phyloP scores from a whole-genome alignment of 2,888 invertebrate species.

The Cerceris rybyensis region DNA sequence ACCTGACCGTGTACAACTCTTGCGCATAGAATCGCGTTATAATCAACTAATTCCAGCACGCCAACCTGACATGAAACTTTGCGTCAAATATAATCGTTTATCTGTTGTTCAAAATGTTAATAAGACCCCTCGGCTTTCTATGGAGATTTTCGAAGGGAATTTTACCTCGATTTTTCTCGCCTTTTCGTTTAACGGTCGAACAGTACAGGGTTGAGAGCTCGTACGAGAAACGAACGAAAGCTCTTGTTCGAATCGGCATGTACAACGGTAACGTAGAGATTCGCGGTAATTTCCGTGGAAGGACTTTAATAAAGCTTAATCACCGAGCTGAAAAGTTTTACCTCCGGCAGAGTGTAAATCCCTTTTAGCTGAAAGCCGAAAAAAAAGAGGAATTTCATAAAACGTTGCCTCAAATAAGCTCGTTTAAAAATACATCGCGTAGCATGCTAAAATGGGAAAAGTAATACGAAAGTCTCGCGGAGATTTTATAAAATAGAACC shows the following conservation, averaged over 20 bases:
- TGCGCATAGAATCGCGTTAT: constrained; percentile 26
- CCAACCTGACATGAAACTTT: constrained; percentile 10
- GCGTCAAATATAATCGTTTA: constrained; percentile 6
- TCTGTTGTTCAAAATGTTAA: constrained; percentile 14
- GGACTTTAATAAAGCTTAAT: constrained; percentile 46
- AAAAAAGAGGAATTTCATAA: not conserved
- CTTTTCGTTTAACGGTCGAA: too few relatives aligned
- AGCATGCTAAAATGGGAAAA: too few relatives aligned
- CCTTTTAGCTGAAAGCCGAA: not conserved
- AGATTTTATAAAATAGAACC: not conserved
- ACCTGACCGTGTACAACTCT: constrained; percentile 7
- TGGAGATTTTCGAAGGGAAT: not conserved
- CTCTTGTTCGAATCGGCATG: too few relatives aligned
- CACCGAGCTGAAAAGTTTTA: not conserved
- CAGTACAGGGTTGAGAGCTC: too few relatives aligned
- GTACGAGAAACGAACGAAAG: too few relatives aligned
- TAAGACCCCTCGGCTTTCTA: not conserved
- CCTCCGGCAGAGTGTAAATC: not conserved
- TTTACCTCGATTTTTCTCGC: too few relatives aligned
- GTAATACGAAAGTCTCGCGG: too few relatives aligned
- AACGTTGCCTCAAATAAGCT: not conserved
- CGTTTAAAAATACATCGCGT: not conserved
- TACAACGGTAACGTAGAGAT: constrained; percentile 33
- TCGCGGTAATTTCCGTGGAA: constrained; percentile 21
- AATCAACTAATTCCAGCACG: constrained; percentile 33